Evolutionary conservation across 1,140 invertebrate genomes (phyloP).

Genomic region (Drosophila sp.): DNA sequence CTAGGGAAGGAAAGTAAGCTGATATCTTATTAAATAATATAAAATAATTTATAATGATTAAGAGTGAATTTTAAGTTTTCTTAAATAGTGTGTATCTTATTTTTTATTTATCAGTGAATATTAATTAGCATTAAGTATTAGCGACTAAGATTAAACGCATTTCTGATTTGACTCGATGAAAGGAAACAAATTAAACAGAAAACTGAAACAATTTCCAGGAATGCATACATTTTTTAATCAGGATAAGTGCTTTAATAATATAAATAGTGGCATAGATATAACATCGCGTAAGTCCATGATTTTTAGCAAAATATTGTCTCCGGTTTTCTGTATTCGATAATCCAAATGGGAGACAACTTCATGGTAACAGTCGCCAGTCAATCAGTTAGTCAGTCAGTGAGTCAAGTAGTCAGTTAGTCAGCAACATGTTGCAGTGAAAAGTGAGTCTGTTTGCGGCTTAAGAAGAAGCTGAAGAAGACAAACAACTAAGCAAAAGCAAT

Average conservation of each 20-base stretch:
- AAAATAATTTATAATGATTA: no score
- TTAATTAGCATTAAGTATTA: no score
- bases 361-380: conserved; percentile 19
- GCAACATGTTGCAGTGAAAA: conserved; percentile 66
- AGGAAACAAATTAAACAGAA: no score
- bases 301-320: conserved; percentile 30
- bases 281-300: neutral
- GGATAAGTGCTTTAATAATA: neutral
- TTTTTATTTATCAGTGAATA: no score
- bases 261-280: neutral
- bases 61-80: no score
- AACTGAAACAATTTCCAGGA: no score
- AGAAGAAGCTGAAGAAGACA: conserved; percentile 8
- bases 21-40: no score
- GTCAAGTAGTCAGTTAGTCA: conserved; percentile 48
- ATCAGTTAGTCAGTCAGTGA: conserved; percentile 20
- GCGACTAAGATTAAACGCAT: no score
- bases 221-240: no score
- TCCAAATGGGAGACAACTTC: conserved; percentile 32
- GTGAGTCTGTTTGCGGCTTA: conserved; percentile 61
- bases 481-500: conserved; percentile 20
- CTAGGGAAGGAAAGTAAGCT: no score
- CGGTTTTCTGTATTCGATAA: conserved; percentile 44
- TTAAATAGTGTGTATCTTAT: no score
- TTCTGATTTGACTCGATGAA: no score